Base-by-base conservation (phyloP, 2,888 invertebrate species). In the Ennomos erosarius region DNA sequence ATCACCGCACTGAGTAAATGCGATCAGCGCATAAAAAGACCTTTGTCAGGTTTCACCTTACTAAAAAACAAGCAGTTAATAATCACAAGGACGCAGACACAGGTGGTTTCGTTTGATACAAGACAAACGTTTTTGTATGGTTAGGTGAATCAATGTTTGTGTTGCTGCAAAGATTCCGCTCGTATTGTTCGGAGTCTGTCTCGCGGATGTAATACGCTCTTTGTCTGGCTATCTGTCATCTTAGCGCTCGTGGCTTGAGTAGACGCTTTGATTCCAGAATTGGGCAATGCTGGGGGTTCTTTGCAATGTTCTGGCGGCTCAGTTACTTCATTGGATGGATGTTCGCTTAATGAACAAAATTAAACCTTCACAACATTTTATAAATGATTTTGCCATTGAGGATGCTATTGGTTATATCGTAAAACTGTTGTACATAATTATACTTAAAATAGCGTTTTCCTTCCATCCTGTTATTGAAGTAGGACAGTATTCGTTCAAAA, bases 41-140 rank as follows among this genome's bases (percentile, higher is more conserved):
- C 72, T 75, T 82, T 84, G 82, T 82, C 68, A 70, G 85, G 84
- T 85, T 87, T 88, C 87, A 81, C 82, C 75, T 65, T 60, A 77
- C 75, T n/a, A 80, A 81, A 79, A 75, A 79, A 69, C 55, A 60
- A 66, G 56, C 64, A 61, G 65, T 59, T 75, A 75, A 73, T 67
- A 75, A 72, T 72, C 62, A 69, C 85, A 83, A 85, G 85, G 82
- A 82, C 81, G 68, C 61, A 51, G 67, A 62, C 67, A 74, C 74
- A 73, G 74, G 75, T 73, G 75, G 77, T 80, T 78, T 67, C 54
- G 61, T 67, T 59, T 10, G 45, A 38, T 45, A 50, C 45, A 37
- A 57, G 50, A 55, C 64, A 50, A 38, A 39, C 46, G 55, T 58
- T 58, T 55, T 58, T 53, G 48, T 55, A 37, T 64, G 38, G 55